Evolutionary conservation across 2,113 vertebrate genomes (phyloP), one percentile per base, ranked within the genome.

Genomic region (Caranx melampygus): DNA sequence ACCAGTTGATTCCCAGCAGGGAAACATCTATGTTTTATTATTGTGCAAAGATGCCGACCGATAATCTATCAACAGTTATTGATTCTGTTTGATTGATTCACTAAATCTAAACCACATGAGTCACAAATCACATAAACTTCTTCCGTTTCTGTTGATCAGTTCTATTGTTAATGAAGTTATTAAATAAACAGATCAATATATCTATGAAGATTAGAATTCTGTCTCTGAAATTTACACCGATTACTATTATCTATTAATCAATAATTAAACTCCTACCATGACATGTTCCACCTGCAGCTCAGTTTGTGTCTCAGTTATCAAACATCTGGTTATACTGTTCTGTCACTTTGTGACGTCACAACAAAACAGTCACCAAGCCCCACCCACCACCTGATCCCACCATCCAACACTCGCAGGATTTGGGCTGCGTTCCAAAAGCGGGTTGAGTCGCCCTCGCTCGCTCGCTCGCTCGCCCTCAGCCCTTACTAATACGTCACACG

Each of bases 31-130:
- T 16, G 1, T 6, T 70, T 61, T 13, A 57, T 35, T 55, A 31
- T 14, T 85, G 79, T 87, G 86, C 86, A 87, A 81, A 83, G 72
- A 71, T 58, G 81, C 75, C 45, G 16, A 74, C 64, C 49, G 7
- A 4, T 45, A 57, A 73, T 60, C 66, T 74, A 49, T 15, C 16
- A 18, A 18, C 44, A 16, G 15, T 49, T 18, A 18, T 2, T 49
- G 16, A 6, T 5, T 51, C 18, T 51, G 1, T 51, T 2, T 49
- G 5, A 47, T 47, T 15, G 15, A 1, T 55, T 9, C 14, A 2
- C 9, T 57, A 18, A 21, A 10, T 49, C 47, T 72, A 40, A 44
- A 72, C 45, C 59, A 26, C 55, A 37, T 33, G 16, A 77, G 70
- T 44, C 4, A 78, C 2, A 65, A 3, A 35, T 55, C 20, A 15